phyloP scores from a whole-genome alignment of 2,113 vertebrate genomes.

The Heterotilapia buettikoferi region DNA sequence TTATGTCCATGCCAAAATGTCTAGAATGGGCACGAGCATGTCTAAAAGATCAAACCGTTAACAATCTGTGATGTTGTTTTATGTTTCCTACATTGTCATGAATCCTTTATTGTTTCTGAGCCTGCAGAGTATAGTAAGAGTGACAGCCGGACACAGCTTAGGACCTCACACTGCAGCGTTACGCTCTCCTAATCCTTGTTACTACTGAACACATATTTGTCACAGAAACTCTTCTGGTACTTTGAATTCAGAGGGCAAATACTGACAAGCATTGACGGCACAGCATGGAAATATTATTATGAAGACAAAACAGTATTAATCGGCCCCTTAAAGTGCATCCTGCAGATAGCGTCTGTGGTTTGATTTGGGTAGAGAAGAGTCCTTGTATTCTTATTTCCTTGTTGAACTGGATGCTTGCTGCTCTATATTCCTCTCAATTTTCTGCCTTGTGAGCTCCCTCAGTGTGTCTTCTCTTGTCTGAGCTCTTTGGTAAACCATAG shows the following conservation, averaged over 20 bases:
- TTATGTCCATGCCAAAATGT: background rate
- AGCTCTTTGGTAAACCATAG: constrained; percentile 47
- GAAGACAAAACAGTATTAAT: background rate
- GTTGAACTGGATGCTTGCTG: background rate
- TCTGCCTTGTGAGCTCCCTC: constrained; percentile 14
- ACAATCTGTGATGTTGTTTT: background rate
- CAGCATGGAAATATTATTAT: background rate
- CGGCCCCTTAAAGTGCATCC: background rate
- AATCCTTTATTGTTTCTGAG: background rate
- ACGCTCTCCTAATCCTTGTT: background rate
- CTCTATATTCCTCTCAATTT: constrained; percentile 38
- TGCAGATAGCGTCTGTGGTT: background rate
- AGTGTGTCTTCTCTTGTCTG: constrained; percentile 4
- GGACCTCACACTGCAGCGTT: background rate
- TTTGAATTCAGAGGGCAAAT: background rate
- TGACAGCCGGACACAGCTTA: background rate
- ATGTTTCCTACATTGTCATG: background rate
- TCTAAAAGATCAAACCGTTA: background rate
- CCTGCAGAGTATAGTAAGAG: background rate
- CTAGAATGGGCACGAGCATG: background rate
- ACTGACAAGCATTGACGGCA: background rate
- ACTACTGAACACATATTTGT: background rate
- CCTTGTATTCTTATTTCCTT: background rate
- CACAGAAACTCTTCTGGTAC: background rate
- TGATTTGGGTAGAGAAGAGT: background rate